These are phyloP conservation scores for Grammomys surdaster DNA, from an alignment of 2,113 vertebrate genomes.

Conservation along the genomic window DNA sequence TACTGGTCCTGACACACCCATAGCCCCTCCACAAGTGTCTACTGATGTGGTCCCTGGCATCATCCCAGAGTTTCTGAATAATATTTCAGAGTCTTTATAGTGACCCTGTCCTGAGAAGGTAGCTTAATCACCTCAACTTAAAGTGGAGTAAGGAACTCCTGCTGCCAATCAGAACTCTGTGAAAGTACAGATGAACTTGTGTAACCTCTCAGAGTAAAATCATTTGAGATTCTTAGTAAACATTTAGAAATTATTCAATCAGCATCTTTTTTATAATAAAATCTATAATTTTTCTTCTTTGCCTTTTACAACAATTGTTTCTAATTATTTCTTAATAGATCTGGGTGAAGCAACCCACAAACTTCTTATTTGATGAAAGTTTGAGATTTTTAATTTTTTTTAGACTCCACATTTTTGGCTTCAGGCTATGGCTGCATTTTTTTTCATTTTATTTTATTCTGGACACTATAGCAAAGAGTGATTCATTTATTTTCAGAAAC, in stretches of 20 bases:
- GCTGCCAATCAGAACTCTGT: background rate
- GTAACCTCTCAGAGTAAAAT: background rate
- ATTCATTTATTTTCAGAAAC: constrained; percentile 79
- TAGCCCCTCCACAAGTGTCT: no score
- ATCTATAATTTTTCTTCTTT: background rate
- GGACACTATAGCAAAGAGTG: constrained; percentile 72
- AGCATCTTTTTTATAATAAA: background rate
- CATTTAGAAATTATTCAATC: constrained; percentile 61
- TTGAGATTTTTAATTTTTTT: constrained; percentile 33
- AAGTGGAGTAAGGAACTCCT: background rate
- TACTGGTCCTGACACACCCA: background rate
- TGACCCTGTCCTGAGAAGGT: background rate
- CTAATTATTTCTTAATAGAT: background rate
- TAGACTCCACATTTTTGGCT: constrained; percentile 73
- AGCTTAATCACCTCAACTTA: accelerated
- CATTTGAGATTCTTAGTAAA: constrained; percentile 19
- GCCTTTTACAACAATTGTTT: background rate
- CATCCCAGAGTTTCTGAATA: background rate
- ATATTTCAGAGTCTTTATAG: background rate
- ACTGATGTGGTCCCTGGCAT: background rate
- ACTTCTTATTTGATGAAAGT: background rate
- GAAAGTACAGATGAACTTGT: background rate
- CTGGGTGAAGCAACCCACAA: constrained; percentile 38
- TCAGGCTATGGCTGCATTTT: constrained; percentile 74
- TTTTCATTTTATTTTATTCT: constrained; percentile 78